These are phyloP conservation scores for Serrognathus titanus DNA, from an alignment of 2,888 invertebrate genomes.

Conservation along the genomic window DNA sequence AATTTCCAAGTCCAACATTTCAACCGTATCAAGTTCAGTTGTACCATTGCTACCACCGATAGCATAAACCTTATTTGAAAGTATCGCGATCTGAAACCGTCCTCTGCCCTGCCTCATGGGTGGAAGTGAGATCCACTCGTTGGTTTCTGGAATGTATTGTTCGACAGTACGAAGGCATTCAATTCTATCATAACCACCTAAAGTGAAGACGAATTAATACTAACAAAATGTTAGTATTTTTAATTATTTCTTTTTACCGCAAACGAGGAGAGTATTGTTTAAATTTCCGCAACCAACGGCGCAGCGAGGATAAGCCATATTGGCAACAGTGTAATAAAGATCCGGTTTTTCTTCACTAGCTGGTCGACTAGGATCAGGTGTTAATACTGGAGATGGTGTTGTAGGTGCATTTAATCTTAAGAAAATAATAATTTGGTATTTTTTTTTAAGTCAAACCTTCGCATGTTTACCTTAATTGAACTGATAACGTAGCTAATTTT, in stretches of 20 bases:
- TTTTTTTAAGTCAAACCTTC: neutral
- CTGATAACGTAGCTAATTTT: slow-evolving; percentile 59
- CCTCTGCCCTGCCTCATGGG: slow-evolving; percentile 74
- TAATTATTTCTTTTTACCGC: slow-evolving; percentile 57
- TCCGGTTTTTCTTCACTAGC: slow-evolving; percentile 55
- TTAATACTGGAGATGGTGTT: slow-evolving; percentile 47
- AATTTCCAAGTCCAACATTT: slow-evolving; percentile 55
- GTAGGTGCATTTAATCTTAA: slow-evolving; percentile 45
- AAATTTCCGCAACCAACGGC: slow-evolving; percentile 72
- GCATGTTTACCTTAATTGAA: slow-evolving; percentile 51
- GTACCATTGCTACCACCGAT: slow-evolving; percentile 83
- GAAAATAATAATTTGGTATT: slow-evolving; percentile 4
- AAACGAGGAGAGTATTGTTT: slow-evolving; percentile 68
- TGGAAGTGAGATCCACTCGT: slow-evolving; percentile 66
- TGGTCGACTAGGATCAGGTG: slow-evolving; percentile 43
- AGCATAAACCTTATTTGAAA: slow-evolving; percentile 68
- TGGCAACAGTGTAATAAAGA: slow-evolving; percentile 56
- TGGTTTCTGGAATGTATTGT: slow-evolving; percentile 66
- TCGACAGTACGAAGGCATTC: slow-evolving; percentile 76
- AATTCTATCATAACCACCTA: slow-evolving; percentile 78
- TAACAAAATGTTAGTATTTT: no score
- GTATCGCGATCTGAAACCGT: slow-evolving; percentile 71
- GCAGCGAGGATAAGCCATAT: slow-evolving; percentile 68
- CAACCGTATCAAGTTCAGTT: slow-evolving; percentile 71
- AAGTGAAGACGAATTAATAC: neutral